Evolutionary conservation across 2,888 invertebrate genomes (phyloP), one percentile per base, ranked within the genome.

Genomic region (Lasioglossum figueresi): DNA sequence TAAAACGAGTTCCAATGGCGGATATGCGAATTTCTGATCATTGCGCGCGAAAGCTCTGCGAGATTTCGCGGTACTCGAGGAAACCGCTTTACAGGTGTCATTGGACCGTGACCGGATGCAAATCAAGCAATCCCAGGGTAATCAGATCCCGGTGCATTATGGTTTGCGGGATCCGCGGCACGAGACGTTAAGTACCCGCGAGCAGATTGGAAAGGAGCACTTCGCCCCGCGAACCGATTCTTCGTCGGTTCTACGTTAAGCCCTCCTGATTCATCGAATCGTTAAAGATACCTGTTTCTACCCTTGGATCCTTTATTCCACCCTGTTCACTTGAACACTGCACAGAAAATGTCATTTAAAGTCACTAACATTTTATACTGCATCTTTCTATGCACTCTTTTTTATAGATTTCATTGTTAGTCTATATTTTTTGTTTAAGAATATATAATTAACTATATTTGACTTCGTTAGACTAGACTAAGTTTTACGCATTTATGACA

Each of bases 41-140:
- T 14, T 71, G 14, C 71, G 14, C 45, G 27, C 8, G 45, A 45
- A 72, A 45, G 45, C 45, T 45, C 45, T 16, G n/a, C 37, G 37
- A 37, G 72, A 19, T 31, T 43, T 72, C 72, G 72, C 27, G 72
- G 45, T 31, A 45, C 19, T 31, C 16, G 31, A 43, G 71, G 34
- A 23, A 48, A 34, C 72, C 19, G 72, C 72, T 73, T 48, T 27
- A 48, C 31, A 48, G 43, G 48, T 19, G 72, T 43, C 70, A 43
- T 72, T 74, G 84, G 83, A 77, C 75, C 77, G 70, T 74, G 52
- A 74, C 81, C 73, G 76, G 88, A 91, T 91, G 91, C 91, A 91
- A 91, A 91, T 91, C 88, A 89, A 88, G 90, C 91, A 90, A 91
- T 91, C 85, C 81, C 83, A 75, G 75, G 88, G 72, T 90, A 91